Base-by-base conservation (phyloP, 2,888 invertebrate genomes). In the Drosophila neotestacea region DNA sequence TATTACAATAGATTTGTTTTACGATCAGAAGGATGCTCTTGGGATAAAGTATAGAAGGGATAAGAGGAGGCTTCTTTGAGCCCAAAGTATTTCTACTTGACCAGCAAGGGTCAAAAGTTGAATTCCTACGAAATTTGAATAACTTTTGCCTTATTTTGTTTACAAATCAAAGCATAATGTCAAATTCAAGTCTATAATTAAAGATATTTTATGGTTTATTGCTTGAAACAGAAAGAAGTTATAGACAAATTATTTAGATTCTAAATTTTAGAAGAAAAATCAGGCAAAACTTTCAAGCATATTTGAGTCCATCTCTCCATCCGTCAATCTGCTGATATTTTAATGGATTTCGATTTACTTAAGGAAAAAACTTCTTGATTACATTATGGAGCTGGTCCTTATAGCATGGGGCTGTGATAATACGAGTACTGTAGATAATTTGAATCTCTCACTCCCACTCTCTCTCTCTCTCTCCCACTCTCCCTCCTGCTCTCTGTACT, bases 261-360 rank as follows among this genome's bases (percentile, higher is more conserved):
- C 16, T 16, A 16, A 16, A 16, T 16, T 22, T 1, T 7, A 42
- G 22, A 22, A 22, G 22, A 22, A 22, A 22, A 22, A 22, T 22
- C 22, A 22, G 2, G 39, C 7, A 39, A 1, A n/a, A n/a, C 13
- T 38, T 13, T 5, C 13, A 16, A 13, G 13, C 5, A 2, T 38
- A 6, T 6, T 38, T 3, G 2, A 38, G 13, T 39, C 13, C 2
- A 3, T 22, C 22, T 22, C 3, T 3, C 22, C 22, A 55, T 42
- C 42, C 42, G 66, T 47, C 63, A 42, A 22, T 50, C 58, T 44
- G 16, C 32, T 27, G 41, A 13, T 47, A 36, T 27, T 28, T 13
- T 42, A 67, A 66, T 48, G 48, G 48, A 48, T 66, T 39, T 63
- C 11, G 52, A 41, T 64, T 65, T 68, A 28, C 7, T 32, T 50